Percentiles rank a stretch among this genome's conserved stretches.
Evolutionary conservation across 2,113 vertebrate species (phyloP).

Genomic region (Cyanoramphus novaezelandiae): DNA sequence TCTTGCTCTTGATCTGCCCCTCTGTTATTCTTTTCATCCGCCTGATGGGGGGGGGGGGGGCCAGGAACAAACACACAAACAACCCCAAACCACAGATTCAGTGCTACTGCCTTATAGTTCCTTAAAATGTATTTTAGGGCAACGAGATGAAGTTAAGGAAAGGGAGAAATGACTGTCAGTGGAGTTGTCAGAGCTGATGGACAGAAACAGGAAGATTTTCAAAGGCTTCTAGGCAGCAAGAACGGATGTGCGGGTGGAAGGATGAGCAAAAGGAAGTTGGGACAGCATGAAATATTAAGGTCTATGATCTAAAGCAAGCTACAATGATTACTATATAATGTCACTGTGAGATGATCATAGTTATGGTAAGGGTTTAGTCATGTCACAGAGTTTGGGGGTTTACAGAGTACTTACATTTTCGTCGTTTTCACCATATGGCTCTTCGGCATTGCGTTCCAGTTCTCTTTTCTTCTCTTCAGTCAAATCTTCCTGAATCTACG

Average conservation of each 20-base stretch:
- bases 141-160: background rate
- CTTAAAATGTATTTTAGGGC: background rate
- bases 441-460: constrained; percentile 81
- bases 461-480: constrained; percentile 84
- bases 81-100: background rate
- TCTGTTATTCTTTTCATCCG: constrained; percentile 70
- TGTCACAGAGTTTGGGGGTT: background rate
- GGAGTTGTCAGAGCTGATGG: background rate
- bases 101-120: background rate
- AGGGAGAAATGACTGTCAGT: background rate
- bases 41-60: constrained; percentile 37
- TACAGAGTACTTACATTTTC: constrained; percentile 80
- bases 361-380: rapidly evolving
- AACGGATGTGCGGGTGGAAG: background rate
- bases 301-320: background rate
- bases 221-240: background rate
- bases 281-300: background rate
- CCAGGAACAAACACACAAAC: background rate
- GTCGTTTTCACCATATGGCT: constrained; percentile 88
- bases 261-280: background rate
- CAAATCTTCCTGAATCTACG: constrained; percentile 89
- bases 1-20: constrained; percentile 72
- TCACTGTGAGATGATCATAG: background rate
- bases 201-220: background rate
- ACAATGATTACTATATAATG: background rate